Evolutionary conservation across 1,140 invertebrate genomes (phyloP).

Genomic region (Cydia amplana): DNA sequence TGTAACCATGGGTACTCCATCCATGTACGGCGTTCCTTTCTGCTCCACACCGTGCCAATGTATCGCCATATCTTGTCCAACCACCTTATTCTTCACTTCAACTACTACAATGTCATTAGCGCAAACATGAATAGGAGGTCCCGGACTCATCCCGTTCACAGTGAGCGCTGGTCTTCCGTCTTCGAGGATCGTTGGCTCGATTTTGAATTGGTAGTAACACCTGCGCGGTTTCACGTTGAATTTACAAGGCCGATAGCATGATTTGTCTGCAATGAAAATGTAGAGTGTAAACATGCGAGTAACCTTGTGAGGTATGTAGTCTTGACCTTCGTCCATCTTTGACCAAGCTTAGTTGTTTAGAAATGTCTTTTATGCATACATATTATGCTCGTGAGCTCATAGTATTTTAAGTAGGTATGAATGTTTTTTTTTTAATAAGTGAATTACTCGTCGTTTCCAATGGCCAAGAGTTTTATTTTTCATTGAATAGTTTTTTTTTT

Average conservation of each 20-base stretch:
- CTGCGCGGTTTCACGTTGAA: slow-evolving; percentile 73
- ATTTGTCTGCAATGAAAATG: slow-evolving; percentile 63
- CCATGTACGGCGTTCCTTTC: slow-evolving; percentile 87
- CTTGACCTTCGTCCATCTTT: slow-evolving; percentile 21
- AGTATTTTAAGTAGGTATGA: background rate
- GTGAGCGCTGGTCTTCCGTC: slow-evolving; percentile 74
- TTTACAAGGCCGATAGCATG: slow-evolving; percentile 74
- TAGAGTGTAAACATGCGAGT: slow-evolving; percentile 5
- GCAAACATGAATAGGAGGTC: slow-evolving; percentile 91
- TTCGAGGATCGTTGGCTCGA: slow-evolving; percentile 55
- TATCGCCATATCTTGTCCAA: slow-evolving; percentile 83
- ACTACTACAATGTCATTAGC: slow-evolving; percentile 90
- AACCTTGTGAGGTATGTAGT: slow-evolving; percentile 15
- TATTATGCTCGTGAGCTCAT: background rate
- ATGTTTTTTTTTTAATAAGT: too few species aligned
- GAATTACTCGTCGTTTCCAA: too few species aligned
- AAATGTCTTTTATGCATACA: slow-evolving; percentile 12
- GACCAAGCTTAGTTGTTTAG: background rate
- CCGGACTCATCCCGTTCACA: slow-evolving; percentile 89
- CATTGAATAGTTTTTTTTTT: too few species aligned
- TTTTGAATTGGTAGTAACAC: slow-evolving; percentile 68
- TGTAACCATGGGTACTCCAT: slow-evolving; percentile 88
- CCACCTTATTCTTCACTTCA: slow-evolving; percentile 87
- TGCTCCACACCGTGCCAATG: slow-evolving; percentile 91
- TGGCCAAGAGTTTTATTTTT: too few species aligned